Evolutionary conservation across 2,113 vertebrate species (phyloP).

Genomic region (Lasiurus cinereus): DNA sequence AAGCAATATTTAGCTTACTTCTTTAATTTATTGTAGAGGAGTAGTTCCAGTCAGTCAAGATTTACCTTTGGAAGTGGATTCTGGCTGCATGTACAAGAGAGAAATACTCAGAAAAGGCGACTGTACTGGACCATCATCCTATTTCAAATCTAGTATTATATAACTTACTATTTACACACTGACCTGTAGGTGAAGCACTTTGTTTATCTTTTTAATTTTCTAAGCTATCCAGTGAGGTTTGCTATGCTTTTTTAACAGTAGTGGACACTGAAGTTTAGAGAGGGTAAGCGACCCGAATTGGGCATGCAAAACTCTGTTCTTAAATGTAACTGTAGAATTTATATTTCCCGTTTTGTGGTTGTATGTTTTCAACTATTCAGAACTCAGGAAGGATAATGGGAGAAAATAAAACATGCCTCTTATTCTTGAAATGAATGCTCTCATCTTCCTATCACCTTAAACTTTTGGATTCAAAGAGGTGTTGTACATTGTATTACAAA

Average conservation of each 20-base stretch:
- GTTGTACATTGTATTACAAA: not conserved
- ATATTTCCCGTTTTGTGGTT: not conserved
- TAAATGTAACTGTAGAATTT: not conserved
- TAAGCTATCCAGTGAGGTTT: not conserved
- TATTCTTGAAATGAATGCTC: conserved; percentile 25
- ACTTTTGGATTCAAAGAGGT: not conserved
- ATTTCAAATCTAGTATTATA: not conserved
- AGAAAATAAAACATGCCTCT: conserved; percentile 34
- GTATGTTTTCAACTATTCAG: not conserved
- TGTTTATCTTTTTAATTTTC: not conserved
- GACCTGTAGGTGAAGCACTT: conserved; percentile 6
- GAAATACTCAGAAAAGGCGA: not conserved
- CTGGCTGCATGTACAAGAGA: not conserved
- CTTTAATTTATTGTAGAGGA: not conserved
- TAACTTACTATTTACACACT: not conserved
- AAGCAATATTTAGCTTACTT: conserved; percentile 46
- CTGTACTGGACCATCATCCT: not conserved
- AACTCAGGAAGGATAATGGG: conserved; percentile 5
- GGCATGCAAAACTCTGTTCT: not conserved
- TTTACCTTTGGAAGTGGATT: conserved; percentile 26
- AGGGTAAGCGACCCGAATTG: not conserved
- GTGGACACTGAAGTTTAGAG: not conserved
- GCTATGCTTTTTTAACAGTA: conserved; percentile 31
- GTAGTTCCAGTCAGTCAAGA: not conserved
- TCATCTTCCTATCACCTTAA: not conserved